These are phyloP conservation scores for Zele albiditarsus DNA, from an alignment of 2,888 invertebrate species.

Conservation along the genomic window DNA sequence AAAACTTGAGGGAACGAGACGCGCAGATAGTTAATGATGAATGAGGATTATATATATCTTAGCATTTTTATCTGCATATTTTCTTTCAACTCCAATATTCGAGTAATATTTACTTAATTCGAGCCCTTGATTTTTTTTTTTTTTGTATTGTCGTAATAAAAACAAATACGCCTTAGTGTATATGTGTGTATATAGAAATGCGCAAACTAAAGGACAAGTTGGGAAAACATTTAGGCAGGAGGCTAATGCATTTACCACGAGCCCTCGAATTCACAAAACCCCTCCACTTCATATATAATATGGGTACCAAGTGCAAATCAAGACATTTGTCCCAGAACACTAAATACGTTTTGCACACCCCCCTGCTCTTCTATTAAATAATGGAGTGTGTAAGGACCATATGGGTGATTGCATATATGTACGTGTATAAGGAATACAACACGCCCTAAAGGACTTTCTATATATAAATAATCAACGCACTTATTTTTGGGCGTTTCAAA, in stretches of 20 bases:
- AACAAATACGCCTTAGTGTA: not conserved
- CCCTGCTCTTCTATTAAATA: constrained; percentile 45
- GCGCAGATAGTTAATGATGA: too few species aligned
- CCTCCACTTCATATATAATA: constrained; percentile 25
- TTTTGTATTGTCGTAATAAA: not conserved
- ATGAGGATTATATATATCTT: too few species aligned
- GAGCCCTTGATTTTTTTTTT: too few species aligned
- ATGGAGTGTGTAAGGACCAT: constrained; percentile 31
- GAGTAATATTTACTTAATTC: too few species aligned
- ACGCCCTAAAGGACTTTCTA: not conserved
- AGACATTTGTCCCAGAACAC: constrained; percentile 65
- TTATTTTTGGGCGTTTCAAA: constrained; percentile 25
- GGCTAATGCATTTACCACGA: constrained; percentile 51
- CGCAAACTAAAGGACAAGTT: constrained; percentile 43
- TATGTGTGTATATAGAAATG: not conserved
- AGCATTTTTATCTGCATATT: too few species aligned
- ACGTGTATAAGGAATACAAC: not conserved
- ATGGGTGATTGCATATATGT: constrained; percentile 17
- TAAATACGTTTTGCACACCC: constrained; percentile 63
- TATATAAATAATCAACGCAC: not conserved
- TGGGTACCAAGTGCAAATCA: constrained; percentile 64
- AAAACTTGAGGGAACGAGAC: too few species aligned
- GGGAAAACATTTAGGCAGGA: constrained; percentile 52
- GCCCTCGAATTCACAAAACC: constrained; percentile 48
- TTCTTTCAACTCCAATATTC: too few species aligned